These are phyloP conservation scores for Zootermopsis nevadensis DNA, from an alignment of 2,888 invertebrate species.

Conservation along the genomic window DNA sequence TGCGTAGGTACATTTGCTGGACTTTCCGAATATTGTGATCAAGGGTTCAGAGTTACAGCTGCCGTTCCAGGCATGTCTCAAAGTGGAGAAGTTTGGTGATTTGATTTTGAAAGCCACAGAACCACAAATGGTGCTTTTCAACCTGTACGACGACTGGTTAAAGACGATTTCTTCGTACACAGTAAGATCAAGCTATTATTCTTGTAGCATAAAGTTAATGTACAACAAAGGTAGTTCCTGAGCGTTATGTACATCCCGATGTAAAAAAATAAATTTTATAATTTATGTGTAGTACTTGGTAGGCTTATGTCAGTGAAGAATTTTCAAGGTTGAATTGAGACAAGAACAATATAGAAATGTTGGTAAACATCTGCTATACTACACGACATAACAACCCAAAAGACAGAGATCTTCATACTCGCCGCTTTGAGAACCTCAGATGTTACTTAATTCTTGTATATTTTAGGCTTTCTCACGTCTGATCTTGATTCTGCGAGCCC, in stretches of 20 bases:
- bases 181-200: conserved; percentile 67
- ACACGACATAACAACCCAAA: too few species aligned
- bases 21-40: conserved; percentile 99
- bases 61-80: conserved; percentile 98
- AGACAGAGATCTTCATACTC: too few species aligned
- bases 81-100: conserved; percentile 99
- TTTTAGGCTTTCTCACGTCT: conserved; percentile 91
- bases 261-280: too few species aligned
- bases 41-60: conserved; percentile 98
- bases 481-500: conserved; percentile 93
- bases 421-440: too few species aligned
- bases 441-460: conserved; percentile 25
- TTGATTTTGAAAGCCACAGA: conserved; percentile 98
- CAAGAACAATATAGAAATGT: too few species aligned
- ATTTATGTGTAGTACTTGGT: conserved; percentile 27
- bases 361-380: too few species aligned
- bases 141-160: conserved; percentile 99
- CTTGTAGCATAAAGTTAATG: too few species aligned
- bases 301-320: too few species aligned
- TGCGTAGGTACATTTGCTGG: conserved; percentile 89
- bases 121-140: conserved; percentile 99
- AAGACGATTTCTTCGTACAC: conserved; percentile 99
- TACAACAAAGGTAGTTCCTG: too few species aligned
- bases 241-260: too few species aligned
- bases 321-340: too few species aligned